Evolutionary conservation across 2,888 invertebrate species (phyloP), one percentile per base, ranked within the genome.

Genomic region (Polymixis lichenea): DNA sequence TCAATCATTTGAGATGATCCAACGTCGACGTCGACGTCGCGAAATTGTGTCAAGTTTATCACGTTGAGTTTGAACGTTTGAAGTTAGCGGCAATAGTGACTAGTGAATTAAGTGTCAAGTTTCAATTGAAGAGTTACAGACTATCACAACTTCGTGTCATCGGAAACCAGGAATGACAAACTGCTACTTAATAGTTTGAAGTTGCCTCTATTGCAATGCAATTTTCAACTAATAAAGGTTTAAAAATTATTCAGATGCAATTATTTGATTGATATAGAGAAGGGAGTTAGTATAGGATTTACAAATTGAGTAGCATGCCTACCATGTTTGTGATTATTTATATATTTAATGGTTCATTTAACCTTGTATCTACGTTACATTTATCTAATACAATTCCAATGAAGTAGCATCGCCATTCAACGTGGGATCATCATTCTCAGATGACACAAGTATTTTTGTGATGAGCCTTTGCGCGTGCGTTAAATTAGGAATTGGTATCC

Each of bases 1-100:
- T 74, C 82, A 82, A 71, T 82, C 78, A 70, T 72, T 43, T n/a
- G 32, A 58, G 77, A 64, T 17, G 25, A 58, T 58, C 17, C 1
- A 58, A 58, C 25, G 17, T 58, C 25, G 58, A 25, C 25, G 58
- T 58, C 15, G 60, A 28, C 43, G 32, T 11, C 32, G 49, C 43
- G 55, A 51, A 67, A 68, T n/a, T 15, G 28, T 58, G 73, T 68
- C 62, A 56, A n/a, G n/a, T 58, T n/a, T 67, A 62, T 51, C 62
- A 70, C n/a, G 4, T 15, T 19, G 56, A 38, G 69, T 72, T 72
- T 46, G 51, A 77, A 69, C 65, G 51, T 73, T 61, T 46, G 60
- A 61, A 73, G 58, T 74, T 56, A 53, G 22, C 25, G 32, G n/a
- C 22, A 25, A 9, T 13, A 17, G 55, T 62, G 62, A 69, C 53